Conservation (phyloP, 2,888 invertebrate species). For the Synanthedon andrenaeformis region DNA sequence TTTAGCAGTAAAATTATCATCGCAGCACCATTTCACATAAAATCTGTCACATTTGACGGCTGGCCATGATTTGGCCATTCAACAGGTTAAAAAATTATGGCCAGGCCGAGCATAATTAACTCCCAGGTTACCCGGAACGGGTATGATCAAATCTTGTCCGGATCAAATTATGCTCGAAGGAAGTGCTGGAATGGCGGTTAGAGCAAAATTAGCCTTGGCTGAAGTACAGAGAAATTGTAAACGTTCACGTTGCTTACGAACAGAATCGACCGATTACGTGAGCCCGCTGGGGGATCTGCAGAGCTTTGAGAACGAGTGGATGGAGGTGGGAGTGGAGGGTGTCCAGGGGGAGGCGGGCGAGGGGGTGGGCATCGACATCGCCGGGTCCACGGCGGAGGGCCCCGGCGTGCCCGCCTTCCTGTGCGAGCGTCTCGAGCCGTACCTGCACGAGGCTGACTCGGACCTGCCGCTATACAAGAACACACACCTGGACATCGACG, state of each 20-base stretch:
- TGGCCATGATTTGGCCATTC: too few species aligned
- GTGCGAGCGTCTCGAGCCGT: slow-evolving; percentile 70
- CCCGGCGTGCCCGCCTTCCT: slow-evolving; percentile 71
- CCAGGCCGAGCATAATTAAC: too few species aligned
- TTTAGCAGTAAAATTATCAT: too few species aligned
- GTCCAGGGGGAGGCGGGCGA: slow-evolving; percentile 29
- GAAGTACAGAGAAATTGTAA: too few species aligned
- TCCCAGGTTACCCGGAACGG: too few species aligned
- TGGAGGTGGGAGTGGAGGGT: slow-evolving; percentile 84
- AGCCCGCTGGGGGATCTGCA: slow-evolving; percentile 80
- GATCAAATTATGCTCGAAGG: too few species aligned
- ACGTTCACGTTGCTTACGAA: too few species aligned
- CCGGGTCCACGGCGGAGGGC: slow-evolving; percentile 44
- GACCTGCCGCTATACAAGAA: slow-evolving; percentile 77
- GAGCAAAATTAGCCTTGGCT: too few species aligned
- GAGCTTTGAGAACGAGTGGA: slow-evolving; percentile 92
- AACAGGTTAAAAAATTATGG: not conserved
- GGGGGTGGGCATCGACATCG: slow-evolving; percentile 38
- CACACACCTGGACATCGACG: slow-evolving; percentile 88
- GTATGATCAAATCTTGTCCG: too few species aligned
- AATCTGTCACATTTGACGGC: not conserved
- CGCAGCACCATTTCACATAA: too few species aligned
- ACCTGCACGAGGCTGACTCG: slow-evolving; percentile 50
- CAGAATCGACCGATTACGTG: slow-evolving; percentile 67
- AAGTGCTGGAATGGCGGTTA: too few species aligned